A percentile compares a stretch with the other conserved stretches of the same genome.
Conservation (phyloP, 2,113 vertebrate genomes). For the Ciconia stormi region DNA sequence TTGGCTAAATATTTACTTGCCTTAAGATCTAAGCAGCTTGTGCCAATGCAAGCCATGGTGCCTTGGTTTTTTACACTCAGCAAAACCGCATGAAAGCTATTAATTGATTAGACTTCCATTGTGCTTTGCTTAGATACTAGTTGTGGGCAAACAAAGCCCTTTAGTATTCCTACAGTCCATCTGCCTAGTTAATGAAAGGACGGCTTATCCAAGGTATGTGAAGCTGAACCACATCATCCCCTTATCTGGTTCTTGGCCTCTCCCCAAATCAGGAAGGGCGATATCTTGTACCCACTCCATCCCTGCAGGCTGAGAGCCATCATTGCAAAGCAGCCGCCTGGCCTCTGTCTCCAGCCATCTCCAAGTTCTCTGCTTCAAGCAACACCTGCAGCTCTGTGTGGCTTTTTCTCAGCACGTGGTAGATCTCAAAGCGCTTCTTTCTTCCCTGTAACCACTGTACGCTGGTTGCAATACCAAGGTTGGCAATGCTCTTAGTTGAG, state of each 20-base stretch:
- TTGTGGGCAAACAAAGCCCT: not conserved
- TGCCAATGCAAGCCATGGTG: not conserved
- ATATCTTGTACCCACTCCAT: not conserved
- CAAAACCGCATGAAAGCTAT: not conserved
- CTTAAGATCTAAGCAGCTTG: not conserved
- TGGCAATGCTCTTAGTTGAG: not conserved
- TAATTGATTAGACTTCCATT: not conserved
- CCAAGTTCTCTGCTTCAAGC: not conserved
- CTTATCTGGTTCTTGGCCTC: not conserved
- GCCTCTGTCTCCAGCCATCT: not conserved
- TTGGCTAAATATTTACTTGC: slow-evolving; percentile 45
- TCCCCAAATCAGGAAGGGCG: not conserved
- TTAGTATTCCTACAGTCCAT: not conserved
- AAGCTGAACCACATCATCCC: not conserved
- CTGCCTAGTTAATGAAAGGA: not conserved
- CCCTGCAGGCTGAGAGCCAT: not conserved
- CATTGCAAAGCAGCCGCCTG: not conserved
- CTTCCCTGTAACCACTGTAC: rapidly evolving
- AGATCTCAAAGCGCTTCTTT: not conserved
- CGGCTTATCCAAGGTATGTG: not conserved
- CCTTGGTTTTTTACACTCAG: not conserved
- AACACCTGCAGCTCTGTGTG: not conserved
- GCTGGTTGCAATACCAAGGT: too few species aligned
- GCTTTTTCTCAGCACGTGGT: not conserved
- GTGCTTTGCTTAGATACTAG: not conserved